phyloP scores from a whole-genome alignment of 1,140 invertebrate genomes.

The Theocolax elegans region DNA sequence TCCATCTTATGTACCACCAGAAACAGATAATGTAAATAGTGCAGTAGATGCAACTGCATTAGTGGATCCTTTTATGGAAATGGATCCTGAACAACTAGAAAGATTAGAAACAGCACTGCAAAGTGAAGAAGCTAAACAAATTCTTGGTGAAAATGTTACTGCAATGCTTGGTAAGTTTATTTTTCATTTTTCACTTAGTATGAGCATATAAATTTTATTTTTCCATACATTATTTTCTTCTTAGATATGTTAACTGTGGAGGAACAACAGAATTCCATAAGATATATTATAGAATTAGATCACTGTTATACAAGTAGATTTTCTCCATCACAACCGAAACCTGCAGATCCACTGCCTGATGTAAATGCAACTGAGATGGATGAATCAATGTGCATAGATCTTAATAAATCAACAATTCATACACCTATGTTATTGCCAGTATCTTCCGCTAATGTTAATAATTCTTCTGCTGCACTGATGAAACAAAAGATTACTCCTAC shows the following conservation, averaged over 20 bases:
- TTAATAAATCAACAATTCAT: slow-evolving; percentile 38
- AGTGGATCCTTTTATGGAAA: slow-evolving; percentile 69
- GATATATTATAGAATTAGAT: slow-evolving; percentile 62
- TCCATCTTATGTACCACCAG: slow-evolving; percentile 47
- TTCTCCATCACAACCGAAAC: slow-evolving; percentile 59
- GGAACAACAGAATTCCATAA: slow-evolving; percentile 62
- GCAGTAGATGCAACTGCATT: slow-evolving; percentile 51
- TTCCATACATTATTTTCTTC: slow-evolving; percentile 38
- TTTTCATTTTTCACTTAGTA: slow-evolving; percentile 10
- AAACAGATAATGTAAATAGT: slow-evolving; percentile 36
- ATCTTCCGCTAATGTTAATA: slow-evolving; percentile 40
- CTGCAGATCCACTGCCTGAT: slow-evolving; percentile 57
- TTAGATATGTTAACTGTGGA: slow-evolving; percentile 66
- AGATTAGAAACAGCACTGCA: slow-evolving; percentile 70
- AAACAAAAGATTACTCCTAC: slow-evolving; percentile 44
- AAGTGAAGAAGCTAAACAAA: slow-evolving; percentile 71
- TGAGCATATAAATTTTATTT: background rate
- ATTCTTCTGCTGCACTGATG: slow-evolving; percentile 31
- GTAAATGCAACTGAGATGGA: slow-evolving; percentile 53
- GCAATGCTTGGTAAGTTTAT: slow-evolving; percentile 65
- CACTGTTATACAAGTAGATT: slow-evolving; percentile 66
- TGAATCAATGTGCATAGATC: slow-evolving; percentile 47
- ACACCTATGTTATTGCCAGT: slow-evolving; percentile 24
- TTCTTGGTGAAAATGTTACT: slow-evolving; percentile 70
- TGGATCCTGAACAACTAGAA: slow-evolving; percentile 71